Base-by-base conservation (phyloP, 2,113 vertebrate species). In the Cariama cristata region DNA sequence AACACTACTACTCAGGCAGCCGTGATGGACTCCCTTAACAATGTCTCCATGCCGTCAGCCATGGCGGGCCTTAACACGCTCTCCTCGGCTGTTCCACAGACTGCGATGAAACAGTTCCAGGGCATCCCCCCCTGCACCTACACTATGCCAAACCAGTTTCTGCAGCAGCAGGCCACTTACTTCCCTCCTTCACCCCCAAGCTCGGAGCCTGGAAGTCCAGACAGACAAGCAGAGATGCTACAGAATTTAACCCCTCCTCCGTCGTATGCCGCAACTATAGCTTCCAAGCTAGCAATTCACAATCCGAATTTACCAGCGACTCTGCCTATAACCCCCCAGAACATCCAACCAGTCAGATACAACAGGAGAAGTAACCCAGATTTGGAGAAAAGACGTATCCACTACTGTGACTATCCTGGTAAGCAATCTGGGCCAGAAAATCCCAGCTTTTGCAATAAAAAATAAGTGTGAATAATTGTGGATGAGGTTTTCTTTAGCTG, bases 331-430 rank as follows among this genome's bases (percentile, higher is more conserved):
- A 97, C 97, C 82, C 98, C 98, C 7, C 99, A 98, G 62, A 97
- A 97, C 5, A 98, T 98, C 92, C 98, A 98, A 7, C 97, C 98
- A 22, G 97, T 97, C 84, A 99, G 98, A 96, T 99, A 98, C 97
- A 99, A 99, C 88, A 98, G 99, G 56, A 99, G 99, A 96, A 99
- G 98, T 97, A 99, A 99, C 94, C 99, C 99, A 3, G 99, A 99
- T 95, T 97, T 99, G 97, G 99, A 99, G 97, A 99, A 99, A 90
- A 98, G 99, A 58, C 98, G 99, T 69, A 99, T 99, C 97, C 99
- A 99, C 98, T 99, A 99, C 98, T 99, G 99, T 96, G 98, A 99
- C 83, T 99, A 99, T 56, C 98, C 98, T 67, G 99, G 99, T 99
- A 97, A 95, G 98, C 88, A 10, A 8, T 42, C 23, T 15, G 9